These are phyloP conservation scores for Synergus gifuensis DNA, from an alignment of 2,888 invertebrate species.

Conservation along the genomic window DNA sequence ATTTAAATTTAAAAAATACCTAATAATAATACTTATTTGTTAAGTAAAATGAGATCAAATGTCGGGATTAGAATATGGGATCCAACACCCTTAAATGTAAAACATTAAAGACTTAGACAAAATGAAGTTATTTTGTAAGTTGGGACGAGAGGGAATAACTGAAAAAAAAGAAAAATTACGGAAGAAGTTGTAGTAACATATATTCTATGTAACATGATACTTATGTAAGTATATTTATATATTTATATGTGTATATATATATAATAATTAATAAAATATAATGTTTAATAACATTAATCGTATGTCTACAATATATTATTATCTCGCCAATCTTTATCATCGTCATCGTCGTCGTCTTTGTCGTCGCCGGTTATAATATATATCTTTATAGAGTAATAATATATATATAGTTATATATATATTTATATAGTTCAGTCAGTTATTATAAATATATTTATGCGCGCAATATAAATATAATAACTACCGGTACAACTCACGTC, in stretches of 20 bases:
- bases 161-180: slow-evolving; percentile 49
- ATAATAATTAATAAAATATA: slow-evolving; percentile 76
- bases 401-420: slow-evolving; percentile 56
- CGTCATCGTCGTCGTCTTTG: slow-evolving; percentile 66
- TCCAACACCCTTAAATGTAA: too few relatives aligned
- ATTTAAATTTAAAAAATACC: too few relatives aligned
- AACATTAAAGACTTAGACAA: too few relatives aligned
- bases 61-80: too few relatives aligned
- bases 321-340: slow-evolving; percentile 64
- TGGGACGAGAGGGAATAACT: slow-evolving; percentile 25
- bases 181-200: slow-evolving; percentile 59
- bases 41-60: too few relatives aligned
- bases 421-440: slow-evolving; percentile 53
- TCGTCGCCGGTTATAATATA: slow-evolving; percentile 48
- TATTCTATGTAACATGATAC: slow-evolving; percentile 58
- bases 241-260: slow-evolving; percentile 66
- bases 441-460: slow-evolving; percentile 48
- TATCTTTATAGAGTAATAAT: slow-evolving; percentile 44
- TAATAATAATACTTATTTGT: too few relatives aligned
- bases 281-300: slow-evolving; percentile 74
- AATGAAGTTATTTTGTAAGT: too few relatives aligned
- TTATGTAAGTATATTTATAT: slow-evolving; percentile 65
- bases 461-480: slow-evolving; percentile 41
- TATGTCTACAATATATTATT: slow-evolving; percentile 71
- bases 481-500: slow-evolving; percentile 18